Percentiles rank a stretch among this genome's conserved stretches.
phyloP scores from a whole-genome alignment of 2,113 vertebrate genomes.

The Calyptomena viridis region DNA sequence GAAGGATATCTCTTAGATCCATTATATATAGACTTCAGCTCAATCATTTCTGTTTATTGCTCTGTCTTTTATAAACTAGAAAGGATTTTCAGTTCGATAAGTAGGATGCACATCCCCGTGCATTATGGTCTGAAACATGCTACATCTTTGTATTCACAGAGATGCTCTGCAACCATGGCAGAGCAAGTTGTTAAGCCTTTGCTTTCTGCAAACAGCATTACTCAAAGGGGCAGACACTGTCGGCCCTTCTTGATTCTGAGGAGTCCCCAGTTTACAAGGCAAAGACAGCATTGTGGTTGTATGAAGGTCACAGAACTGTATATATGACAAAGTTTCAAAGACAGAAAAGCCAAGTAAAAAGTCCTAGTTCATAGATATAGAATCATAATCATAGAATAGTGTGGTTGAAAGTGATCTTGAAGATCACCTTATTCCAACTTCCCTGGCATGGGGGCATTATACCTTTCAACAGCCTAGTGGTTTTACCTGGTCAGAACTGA shows the following conservation, averaged over 20 bases:
- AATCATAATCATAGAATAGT: not conserved
- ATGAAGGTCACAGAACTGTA: not conserved
- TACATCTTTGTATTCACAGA: not conserved
- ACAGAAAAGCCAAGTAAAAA: not conserved
- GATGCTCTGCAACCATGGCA: not conserved
- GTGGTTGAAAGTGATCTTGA: not conserved
- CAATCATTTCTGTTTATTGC: not conserved
- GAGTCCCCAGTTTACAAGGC: not conserved
- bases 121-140: not conserved
- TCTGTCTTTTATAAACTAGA: not conserved
- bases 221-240: not conserved
- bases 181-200: not conserved
- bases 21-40: constrained; percentile 6
- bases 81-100: not conserved
- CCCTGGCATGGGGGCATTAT: not conserved
- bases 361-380: not conserved
- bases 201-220: not conserved
- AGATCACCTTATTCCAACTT: not conserved
- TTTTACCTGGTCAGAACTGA: not conserved
- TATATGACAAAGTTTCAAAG: not conserved
- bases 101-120: rapidly evolving
- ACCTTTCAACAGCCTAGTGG: not conserved
- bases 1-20: constrained; percentile 22
- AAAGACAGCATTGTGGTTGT: not conserved
- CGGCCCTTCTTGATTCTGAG: not conserved